These are phyloP conservation scores for Periplaneta americana DNA, from an alignment of 1,140 invertebrate genomes.

Conservation along the genomic window DNA sequence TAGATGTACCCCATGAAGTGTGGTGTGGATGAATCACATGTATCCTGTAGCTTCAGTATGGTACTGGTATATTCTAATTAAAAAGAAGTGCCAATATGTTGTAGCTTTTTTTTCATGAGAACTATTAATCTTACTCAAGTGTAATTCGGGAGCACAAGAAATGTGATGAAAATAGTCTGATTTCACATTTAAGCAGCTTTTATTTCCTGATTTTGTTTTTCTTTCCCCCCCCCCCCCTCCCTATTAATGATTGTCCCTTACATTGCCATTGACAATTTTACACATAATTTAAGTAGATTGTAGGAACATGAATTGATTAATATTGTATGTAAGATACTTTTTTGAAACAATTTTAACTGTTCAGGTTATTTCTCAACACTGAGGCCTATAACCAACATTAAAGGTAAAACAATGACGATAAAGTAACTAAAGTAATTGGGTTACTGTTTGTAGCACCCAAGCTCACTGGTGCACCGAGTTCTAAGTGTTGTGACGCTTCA, in stretches of 20 bases:
- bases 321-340: not conserved
- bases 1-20: no score
- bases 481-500: not conserved
- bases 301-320: not conserved
- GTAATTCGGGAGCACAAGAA: no score
- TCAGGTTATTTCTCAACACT: conserved; percentile 15
- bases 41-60: no score
- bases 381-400: conserved; percentile 12
- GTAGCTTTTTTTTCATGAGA: no score
- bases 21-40: no score
- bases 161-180: no score
- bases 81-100: no score
- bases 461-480: not conserved
- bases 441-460: not conserved
- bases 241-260: not conserved
- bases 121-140: no score
- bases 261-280: not conserved
- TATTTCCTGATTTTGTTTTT: no score
- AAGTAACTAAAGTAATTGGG: no score
- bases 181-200: not conserved
- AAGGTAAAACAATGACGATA: conserved; percentile 13
- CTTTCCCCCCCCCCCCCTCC: not conserved
- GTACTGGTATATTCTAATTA: no score
- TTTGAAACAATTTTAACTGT: conserved; percentile 6
- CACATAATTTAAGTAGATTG: not conserved